Base-by-base conservation (phyloP, 1,140 invertebrate genomes). In the Heliconius hewitsoni region DNA sequence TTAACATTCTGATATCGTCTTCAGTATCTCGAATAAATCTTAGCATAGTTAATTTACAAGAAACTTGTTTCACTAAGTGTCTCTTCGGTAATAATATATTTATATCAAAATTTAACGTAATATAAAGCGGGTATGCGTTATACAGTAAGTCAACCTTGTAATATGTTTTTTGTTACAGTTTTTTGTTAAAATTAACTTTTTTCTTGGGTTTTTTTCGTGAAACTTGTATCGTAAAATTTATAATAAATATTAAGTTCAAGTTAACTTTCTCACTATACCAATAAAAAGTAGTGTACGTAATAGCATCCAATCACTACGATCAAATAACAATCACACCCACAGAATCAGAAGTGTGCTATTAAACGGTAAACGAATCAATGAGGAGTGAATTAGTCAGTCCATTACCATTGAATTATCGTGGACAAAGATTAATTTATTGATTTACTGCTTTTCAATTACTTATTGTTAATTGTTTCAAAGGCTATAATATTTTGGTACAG, bases 361-460 rank as follows among this genome's bases (percentile, higher is more conserved):
- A 72, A 81, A 79, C 73, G 76, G 74, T 74, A 79, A 77, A 77
- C 79, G 66, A 75, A 79, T 83, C 82, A 78, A 77, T 74, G 79
- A 82, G 74, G 50, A 83, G 79, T 79, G 71, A 81, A 80, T 83
- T 81, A 81, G 57, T 60, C 30, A 73, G 70, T 37, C 74, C 76
- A 83, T 78, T 81, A 83, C 78, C 76, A 82, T 77, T 66, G 60
- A 66, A 66, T 66, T 66, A 66, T 27, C 27, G 3, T 9, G 60
- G 73, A 39, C 71, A 72, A 72, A 42, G 71, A 72, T 37, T 42
- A 37, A 37, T 72, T 72, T 39, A 42, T 42, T 34, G 71, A 72
- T 39, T 72, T 72, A 39, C 39, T 39, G 6, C 71, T 72, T 42
- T 72, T 72, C 34, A 66, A 66, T 30, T 72, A 39, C 30, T 39